Evolutionary conservation across 2,797 vertebrate species (phyloP).

Genomic region (Hydrocynus forskahlii): DNA sequence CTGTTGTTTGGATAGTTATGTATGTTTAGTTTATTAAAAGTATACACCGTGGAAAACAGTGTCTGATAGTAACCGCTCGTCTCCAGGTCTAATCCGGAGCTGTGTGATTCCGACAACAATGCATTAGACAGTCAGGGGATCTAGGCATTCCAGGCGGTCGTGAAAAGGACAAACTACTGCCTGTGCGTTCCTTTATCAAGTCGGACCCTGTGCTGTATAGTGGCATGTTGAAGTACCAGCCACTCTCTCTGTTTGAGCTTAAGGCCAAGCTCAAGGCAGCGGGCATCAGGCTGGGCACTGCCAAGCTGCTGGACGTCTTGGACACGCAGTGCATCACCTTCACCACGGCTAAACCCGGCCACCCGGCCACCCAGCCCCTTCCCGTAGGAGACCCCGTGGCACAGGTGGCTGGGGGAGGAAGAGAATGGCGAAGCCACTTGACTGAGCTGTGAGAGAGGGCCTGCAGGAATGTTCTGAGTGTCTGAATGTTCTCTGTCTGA

Average conservation of each 20-base stretch:
- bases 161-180: slow-evolving; percentile 75
- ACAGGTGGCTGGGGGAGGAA: slow-evolving; percentile 46
- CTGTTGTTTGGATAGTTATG: no score
- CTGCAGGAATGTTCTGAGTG: no score
- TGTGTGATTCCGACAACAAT: slow-evolving; percentile 65
- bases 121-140: slow-evolving; percentile 80
- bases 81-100: slow-evolving; percentile 79
- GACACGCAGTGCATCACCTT: slow-evolving; percentile 93
- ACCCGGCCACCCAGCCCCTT: no score
- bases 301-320: slow-evolving; percentile 88
- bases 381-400: no score
- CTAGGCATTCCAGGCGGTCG: slow-evolving; percentile 81
- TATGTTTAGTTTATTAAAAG: no score
- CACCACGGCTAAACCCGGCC: slow-evolving; percentile 83
- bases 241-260: slow-evolving; percentile 85
- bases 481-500: no score
- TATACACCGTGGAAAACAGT: no score
- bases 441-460: background rate
- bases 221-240: slow-evolving; percentile 88
- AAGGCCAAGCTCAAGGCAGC: slow-evolving; percentile 82
- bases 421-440: slow-evolving; percentile 36
- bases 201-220: slow-evolving; percentile 78
- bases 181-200: slow-evolving; percentile 82
- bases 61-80: no score
- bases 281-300: slow-evolving; percentile 82